Conservation (phyloP, 1,140 invertebrate species). For the Ips typographus region DNA sequence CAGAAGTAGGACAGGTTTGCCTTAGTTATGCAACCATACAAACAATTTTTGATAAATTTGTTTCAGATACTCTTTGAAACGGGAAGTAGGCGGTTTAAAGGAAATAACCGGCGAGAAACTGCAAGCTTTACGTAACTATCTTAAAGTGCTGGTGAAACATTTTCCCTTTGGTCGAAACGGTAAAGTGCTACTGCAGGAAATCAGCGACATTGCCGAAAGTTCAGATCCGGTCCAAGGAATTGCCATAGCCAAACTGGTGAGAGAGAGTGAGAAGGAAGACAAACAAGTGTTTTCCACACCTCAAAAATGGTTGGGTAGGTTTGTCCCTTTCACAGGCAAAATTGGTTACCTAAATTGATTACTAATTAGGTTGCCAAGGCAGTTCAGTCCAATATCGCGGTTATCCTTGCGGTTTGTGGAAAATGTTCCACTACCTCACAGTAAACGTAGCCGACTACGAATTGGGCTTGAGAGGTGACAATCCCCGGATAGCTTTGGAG, state of each 20-base stretch:
- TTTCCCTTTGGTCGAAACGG: conserved; percentile 73
- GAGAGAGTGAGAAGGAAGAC: conserved; percentile 56
- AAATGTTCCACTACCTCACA: conserved; percentile 89
- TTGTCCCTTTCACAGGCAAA: no score
- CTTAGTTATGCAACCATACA: no score
- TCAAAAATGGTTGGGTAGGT: conserved; percentile 64
- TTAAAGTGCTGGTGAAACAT: conserved; percentile 68
- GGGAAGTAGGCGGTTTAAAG: conserved; percentile 75
- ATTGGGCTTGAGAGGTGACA: conserved; percentile 49
- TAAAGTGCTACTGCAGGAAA: conserved; percentile 62
- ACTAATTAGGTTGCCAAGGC: conserved; percentile 69
- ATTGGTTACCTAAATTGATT: background rate
- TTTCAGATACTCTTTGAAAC: conserved; percentile 66
- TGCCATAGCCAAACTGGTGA: conserved; percentile 59
- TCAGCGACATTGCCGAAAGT: conserved; percentile 52
- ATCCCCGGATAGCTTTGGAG: conserved; percentile 69
- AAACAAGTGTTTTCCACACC: conserved; percentile 60
- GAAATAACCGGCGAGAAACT: conserved; percentile 69
- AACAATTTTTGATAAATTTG: background rate
- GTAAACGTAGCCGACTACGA: conserved; percentile 68
- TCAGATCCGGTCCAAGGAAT: conserved; percentile 58
- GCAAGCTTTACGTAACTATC: conserved; percentile 70
- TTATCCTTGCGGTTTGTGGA: conserved; percentile 95
- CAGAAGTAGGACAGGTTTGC: no score
- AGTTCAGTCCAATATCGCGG: conserved; percentile 73